Evolutionary conservation across 2,113 vertebrate species (phyloP), one percentile per base, ranked within the genome.

Genomic region (Seriola dumerili): DNA sequence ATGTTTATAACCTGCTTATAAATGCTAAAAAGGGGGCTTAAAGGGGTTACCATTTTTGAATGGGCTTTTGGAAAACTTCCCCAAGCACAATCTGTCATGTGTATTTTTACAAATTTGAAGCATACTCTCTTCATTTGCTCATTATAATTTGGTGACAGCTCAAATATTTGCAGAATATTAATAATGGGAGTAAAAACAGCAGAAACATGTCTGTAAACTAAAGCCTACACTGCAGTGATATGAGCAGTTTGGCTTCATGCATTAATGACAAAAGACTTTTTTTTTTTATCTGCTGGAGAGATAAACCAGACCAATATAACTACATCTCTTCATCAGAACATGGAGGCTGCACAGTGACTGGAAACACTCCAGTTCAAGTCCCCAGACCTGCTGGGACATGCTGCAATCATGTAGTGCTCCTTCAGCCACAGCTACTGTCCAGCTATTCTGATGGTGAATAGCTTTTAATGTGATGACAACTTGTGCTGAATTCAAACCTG

Each of bases 401-500:
- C 40, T 76, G 38, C 34, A 58, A 50, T 78, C 38, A 55, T 14
- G 65, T 46, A 4, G 55, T 1, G 46, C 25, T 36, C 46, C 32
- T 62, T n/a, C 54, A 50, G 58, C 46, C 34, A 42, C n/a, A 50
- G 58, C 46, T 44, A 52, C n/a, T 14, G 40, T 48, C 46, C 29
- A 38, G 54, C 25, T 0, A 10, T 17, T 62, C 36, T 48, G 23
- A 52, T 12, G n/a, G 17, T 52, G 36, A 73, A 34, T 25, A 54
- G 50, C 19, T 57, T 29, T 57, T 21, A 13, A 63, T 46, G 55
- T 62, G 19, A 19, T 25, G 65, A 59, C 14, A 21, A 40, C 48
- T 38, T 21, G 46, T 61, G 68, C 62, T 70, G 23, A 29, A 55
- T 46, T 72, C 19, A 72, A 59, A 57, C 13, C 38, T 36, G 36